A percentile compares a stretch with the other conserved stretches of the same genome.
phyloP scores from a whole-genome alignment of 53 echinoderm and acorn worm genomes.

The Holothuria scabra region DNA sequence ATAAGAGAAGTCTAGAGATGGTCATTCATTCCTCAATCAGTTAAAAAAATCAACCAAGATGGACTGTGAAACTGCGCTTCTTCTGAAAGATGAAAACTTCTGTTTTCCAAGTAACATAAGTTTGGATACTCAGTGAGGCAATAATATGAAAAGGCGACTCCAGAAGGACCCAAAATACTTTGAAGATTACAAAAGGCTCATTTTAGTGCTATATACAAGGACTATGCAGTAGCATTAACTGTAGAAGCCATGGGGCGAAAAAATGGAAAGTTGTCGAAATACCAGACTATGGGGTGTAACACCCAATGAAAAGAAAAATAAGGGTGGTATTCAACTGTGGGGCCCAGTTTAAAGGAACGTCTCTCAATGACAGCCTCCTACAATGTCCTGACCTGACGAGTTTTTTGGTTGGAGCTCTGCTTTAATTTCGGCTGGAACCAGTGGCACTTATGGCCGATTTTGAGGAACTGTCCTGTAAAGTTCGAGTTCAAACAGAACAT shows the following conservation, averaged over 20 bases:
- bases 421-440: conserved; percentile 44
- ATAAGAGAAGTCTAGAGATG: conserved; percentile 58
- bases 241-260: conserved; percentile 20
- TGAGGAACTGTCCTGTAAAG: conserved; percentile 62
- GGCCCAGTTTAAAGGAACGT: conserved; percentile 51
- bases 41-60: conserved; percentile 40
- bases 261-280: conserved; percentile 56
- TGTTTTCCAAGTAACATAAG: conserved; percentile 54
- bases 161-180: conserved; percentile 33
- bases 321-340: conserved; percentile 62
- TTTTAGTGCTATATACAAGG: conserved; percentile 52
- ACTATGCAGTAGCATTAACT: conserved; percentile 28
- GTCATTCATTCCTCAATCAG: conserved; percentile 16
- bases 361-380: conserved; percentile 59
- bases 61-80: conserved; percentile 69
- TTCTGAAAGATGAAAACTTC: conserved; percentile 25
- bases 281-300: conserved; percentile 52
- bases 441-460: conserved; percentile 60
- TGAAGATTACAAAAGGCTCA: conserved; percentile 61
- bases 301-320: conserved; percentile 53
- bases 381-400: conserved; percentile 59
- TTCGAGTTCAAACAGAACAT: conserved; percentile 52
- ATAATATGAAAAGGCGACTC: conserved; percentile 50
- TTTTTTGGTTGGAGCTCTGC: conserved; percentile 48
- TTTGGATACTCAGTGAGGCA: conserved; percentile 33